Conservation (phyloP, 2,113 vertebrate species). For the Calyptommatus sinebrachiatus region DNA sequence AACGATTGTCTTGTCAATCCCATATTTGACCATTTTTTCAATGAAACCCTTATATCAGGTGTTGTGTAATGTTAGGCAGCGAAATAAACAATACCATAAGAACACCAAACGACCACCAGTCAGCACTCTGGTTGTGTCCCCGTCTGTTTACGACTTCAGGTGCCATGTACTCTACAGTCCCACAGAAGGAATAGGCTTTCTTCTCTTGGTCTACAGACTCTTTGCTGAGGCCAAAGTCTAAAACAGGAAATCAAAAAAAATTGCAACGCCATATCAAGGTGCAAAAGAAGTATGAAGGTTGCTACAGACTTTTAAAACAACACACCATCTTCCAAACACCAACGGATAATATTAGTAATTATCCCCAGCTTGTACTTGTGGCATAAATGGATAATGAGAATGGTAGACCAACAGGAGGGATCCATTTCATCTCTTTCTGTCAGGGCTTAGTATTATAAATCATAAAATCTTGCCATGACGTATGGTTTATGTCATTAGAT, state of each 20-base stretch:
- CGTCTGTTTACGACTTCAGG: constrained; percentile 97
- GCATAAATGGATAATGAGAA: too few species aligned
- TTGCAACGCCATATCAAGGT: constrained; percentile 44
- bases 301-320: background rate
- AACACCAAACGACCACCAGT: constrained; percentile 98
- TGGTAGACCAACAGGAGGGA: too few species aligned
- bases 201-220: constrained; percentile 98
- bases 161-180: constrained; percentile 98
- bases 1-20: too few species aligned
- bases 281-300: constrained; percentile 36
- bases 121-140: constrained; percentile 97
- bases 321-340: background rate
- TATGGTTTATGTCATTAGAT: background rate
- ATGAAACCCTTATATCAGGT: too few species aligned
- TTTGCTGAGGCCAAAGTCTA: constrained; percentile 99
- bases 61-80: constrained; percentile 24
- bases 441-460: too few species aligned
- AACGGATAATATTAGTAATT: too few species aligned
- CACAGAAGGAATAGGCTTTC: constrained; percentile 98
- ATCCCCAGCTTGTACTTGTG: too few species aligned
- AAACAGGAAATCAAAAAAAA: constrained; percentile 60
- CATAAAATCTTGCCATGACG: background rate
- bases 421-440: too few species aligned
- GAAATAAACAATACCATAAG: constrained; percentile 85
- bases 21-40: too few species aligned